Conservation (phyloP, 2,888 invertebrate genomes). For the Philopedon plagiatum region DNA sequence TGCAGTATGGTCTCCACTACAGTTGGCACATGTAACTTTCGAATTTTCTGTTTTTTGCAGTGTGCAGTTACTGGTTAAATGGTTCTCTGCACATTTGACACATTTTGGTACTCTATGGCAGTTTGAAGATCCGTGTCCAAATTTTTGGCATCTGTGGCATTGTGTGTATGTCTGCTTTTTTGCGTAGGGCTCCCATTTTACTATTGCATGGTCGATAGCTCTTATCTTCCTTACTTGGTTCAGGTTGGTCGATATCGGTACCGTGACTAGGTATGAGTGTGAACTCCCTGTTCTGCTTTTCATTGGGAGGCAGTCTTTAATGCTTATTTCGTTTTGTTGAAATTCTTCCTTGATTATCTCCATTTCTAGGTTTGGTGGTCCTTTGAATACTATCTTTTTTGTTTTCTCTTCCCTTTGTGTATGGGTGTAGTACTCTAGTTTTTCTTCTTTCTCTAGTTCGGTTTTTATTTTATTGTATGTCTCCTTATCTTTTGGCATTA, state of each 20-base stretch:
- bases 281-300: not conserved
- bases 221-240: not conserved
- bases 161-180: not conserved
- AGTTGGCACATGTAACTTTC: not conserved
- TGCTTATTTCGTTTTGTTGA: no score
- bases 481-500: no score
- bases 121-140: not conserved
- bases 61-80: not conserved
- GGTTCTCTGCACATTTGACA: not conserved
- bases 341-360: no score
- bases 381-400: no score
- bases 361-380: no score
- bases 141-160: constrained; percentile 1
- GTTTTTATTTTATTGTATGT: no score
- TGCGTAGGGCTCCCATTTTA: not conserved
- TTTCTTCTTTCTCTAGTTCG: no score
- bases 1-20: not conserved
- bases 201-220: not conserved
- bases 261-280: not conserved
- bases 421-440: no score
- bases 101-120: not conserved
- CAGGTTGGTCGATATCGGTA: not conserved
- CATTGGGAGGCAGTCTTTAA: no score
- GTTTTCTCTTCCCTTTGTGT: no score
- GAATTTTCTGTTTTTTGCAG: not conserved